phyloP scores from a whole-genome alignment of 2,797 vertebrate species.

The Intellagama lesueurii region DNA sequence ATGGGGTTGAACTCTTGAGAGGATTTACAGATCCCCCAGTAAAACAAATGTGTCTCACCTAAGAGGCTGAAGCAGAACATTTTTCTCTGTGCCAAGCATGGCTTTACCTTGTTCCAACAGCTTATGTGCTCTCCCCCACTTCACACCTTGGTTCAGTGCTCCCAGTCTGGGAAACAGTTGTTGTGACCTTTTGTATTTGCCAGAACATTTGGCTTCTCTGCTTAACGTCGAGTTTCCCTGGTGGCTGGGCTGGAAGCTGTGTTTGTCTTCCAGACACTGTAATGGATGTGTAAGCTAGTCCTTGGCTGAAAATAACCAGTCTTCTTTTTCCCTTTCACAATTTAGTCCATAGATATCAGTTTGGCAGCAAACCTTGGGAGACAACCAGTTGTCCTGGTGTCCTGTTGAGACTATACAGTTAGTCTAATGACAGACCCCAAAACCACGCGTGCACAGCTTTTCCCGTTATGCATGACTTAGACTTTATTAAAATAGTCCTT shows the following conservation, averaged over 20 bases:
- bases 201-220: not conserved
- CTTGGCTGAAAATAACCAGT: not conserved
- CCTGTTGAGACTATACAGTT: not conserved
- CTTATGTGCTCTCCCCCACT: not conserved
- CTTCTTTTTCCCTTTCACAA: not conserved
- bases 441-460: not conserved
- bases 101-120: not conserved
- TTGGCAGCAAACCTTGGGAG: not conserved
- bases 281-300: too few species aligned
- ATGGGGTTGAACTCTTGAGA: not conserved
- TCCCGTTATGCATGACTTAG: not conserved
- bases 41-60: not conserved
- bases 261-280: not conserved
- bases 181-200: not conserved
- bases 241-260: not conserved
- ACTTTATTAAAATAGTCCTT: not conserved
- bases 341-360: too few species aligned
- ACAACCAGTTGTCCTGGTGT: not conserved
- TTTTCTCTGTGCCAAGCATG: not conserved
- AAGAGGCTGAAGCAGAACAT: not conserved
- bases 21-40: not conserved
- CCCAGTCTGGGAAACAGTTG: not conserved
- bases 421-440: not conserved
- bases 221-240: not conserved
- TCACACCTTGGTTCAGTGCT: not conserved